Evolutionary conservation across 2,113 vertebrate genomes (phyloP).

Genomic region (Pogonocichla stellata): DNA sequence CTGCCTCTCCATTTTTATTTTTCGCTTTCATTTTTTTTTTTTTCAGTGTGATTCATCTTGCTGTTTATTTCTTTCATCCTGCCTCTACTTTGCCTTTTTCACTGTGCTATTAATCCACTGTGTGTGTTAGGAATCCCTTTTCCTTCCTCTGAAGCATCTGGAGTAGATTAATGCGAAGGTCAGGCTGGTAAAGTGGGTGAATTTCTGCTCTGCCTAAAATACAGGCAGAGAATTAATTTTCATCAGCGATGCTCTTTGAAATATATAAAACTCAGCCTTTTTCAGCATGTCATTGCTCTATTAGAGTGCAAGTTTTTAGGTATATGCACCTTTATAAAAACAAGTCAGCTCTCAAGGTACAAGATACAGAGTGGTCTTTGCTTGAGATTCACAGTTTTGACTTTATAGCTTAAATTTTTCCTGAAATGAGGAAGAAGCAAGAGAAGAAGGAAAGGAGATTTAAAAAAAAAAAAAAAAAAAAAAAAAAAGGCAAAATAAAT

Average conservation of each 20-base stretch:
- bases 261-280: not conserved
- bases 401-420: not conserved
- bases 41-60: accelerated
- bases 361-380: not conserved
- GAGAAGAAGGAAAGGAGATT: not conserved
- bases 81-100: not conserved
- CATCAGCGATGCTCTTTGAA: not conserved
- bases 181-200: not conserved
- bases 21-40: not conserved
- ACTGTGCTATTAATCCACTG: not conserved
- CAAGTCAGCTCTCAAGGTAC: not conserved
- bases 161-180: not conserved
- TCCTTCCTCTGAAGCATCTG: not conserved
- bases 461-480: not conserved
- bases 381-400: not conserved
- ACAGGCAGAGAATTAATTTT: not conserved
- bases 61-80: not conserved
- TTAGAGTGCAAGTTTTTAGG: not conserved
- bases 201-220: not conserved
- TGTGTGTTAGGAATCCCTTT: not conserved
- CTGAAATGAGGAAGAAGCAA: not conserved
- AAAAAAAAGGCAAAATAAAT: not conserved
- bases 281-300: not conserved
- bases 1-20: not conserved
- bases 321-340: not conserved